phyloP scores from a whole-genome alignment of 2,888 invertebrate species.

The Neoaliturus tenellus region DNA sequence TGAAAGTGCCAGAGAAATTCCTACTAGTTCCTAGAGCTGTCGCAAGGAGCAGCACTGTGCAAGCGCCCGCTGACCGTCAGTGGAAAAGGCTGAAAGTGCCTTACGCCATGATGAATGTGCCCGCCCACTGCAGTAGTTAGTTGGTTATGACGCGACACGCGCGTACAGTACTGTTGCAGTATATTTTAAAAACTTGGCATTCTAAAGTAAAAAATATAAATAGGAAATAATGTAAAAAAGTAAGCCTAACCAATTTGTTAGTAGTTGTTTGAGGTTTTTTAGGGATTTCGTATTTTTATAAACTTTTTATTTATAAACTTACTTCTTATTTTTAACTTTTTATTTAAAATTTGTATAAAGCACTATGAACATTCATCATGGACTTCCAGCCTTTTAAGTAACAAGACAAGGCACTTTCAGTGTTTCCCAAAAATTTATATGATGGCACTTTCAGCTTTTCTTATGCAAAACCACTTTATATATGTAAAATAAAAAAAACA shows the following conservation, averaged over 20 bases:
- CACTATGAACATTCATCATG: too few relatives aligned
- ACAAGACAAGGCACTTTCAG: conserved; percentile 55
- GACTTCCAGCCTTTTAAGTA: too few relatives aligned
- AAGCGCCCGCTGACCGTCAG: conserved; percentile 33
- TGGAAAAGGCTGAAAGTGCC: conserved; percentile 31
- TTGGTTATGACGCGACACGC: background rate
- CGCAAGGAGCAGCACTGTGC: conserved; percentile 42
- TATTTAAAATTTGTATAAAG: too few relatives aligned
- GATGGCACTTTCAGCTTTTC: conserved; percentile 53
- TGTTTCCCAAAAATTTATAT: background rate
- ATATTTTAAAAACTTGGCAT: background rate
- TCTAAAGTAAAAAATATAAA: background rate
- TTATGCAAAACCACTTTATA: too few relatives aligned
- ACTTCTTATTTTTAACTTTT: too few relatives aligned
- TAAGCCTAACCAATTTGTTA: too few relatives aligned
- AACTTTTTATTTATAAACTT: too few relatives aligned
- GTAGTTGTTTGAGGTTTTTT: too few relatives aligned
- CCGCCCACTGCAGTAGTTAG: background rate
- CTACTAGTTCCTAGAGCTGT: conserved; percentile 36
- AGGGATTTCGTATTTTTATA: background rate
- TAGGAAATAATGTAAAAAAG: too few relatives aligned
- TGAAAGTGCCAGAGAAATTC: conserved; percentile 35
- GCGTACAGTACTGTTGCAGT: background rate
- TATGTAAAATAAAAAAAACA: too few relatives aligned
- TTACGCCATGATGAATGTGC: conserved; percentile 56